These are phyloP conservation scores for Pycnonotus jocosus DNA, from an alignment of 2,113 vertebrate genomes.

Conservation along the genomic window DNA sequence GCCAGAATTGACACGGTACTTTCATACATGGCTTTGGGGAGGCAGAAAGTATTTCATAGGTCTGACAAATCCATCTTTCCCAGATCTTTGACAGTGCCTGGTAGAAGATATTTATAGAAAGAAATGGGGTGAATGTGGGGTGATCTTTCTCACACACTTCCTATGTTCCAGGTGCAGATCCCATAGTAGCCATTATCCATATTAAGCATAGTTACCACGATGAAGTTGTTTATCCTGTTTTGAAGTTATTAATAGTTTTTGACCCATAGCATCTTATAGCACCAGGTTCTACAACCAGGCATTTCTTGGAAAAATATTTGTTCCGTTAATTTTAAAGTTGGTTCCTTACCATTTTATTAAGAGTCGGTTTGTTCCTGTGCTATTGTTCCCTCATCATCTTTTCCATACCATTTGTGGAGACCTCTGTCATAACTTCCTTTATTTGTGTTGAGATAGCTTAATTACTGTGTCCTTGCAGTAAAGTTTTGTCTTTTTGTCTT, in stretches of 20 bases:
- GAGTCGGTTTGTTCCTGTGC: background rate
- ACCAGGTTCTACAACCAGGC: background rate
- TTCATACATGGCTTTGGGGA: background rate
- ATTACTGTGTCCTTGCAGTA: background rate
- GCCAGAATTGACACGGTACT: background rate
- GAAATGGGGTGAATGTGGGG: background rate
- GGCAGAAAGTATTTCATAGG: background rate
- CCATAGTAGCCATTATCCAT: background rate
- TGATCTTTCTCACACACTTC: background rate
- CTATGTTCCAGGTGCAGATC: background rate
- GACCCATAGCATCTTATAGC: background rate
- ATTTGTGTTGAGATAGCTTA: constrained; percentile 6
- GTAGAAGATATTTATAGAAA: background rate
- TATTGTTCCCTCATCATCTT: constrained; percentile 1
- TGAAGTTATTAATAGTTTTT: background rate
- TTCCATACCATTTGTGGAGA: background rate
- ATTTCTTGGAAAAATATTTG: background rate
- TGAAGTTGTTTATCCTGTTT: background rate
- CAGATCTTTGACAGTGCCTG: background rate
- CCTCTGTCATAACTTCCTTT: constrained; percentile 17
- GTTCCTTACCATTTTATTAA: background rate
- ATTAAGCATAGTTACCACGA: background rate
- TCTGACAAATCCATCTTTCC: background rate
- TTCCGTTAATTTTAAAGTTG: background rate
- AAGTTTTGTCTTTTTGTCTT: background rate